Evolutionary conservation across 1,140 invertebrate species (phyloP).

Genomic region (Lasaia peninsularis): DNA sequence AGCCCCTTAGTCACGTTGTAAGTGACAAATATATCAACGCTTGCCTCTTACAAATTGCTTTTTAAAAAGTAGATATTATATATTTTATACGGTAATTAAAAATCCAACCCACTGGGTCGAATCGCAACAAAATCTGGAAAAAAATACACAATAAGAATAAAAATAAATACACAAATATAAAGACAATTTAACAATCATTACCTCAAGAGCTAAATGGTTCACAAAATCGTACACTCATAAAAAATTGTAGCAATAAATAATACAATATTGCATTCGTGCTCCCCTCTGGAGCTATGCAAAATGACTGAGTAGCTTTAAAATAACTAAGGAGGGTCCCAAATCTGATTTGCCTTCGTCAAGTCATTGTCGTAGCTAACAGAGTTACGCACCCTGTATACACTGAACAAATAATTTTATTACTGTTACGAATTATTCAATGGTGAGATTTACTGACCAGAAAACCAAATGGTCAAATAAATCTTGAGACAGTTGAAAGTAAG

Average conservation of each 20-base stretch:
- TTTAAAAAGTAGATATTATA: no score
- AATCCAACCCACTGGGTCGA: no score
- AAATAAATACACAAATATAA: neutral
- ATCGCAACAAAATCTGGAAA: no score
- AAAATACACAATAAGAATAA: neutral
- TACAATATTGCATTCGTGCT: conserved; percentile 23
- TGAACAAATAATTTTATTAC: conserved; percentile 5
- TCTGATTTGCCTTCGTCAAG: conserved; percentile 74
- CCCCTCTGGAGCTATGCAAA: conserved; percentile 59
- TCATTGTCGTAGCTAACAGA: conserved; percentile 64
- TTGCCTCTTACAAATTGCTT: no score
- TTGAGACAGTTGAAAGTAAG: no score
- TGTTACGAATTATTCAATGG: neutral
- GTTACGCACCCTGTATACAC: conserved; percentile 33
- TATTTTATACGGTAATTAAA: no score
- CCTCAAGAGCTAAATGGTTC: conserved; percentile 1
- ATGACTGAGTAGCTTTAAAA: conserved; percentile 69
- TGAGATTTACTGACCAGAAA: neutral
- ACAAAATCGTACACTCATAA: conserved; percentile 2
- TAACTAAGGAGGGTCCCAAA: conserved; percentile 67
- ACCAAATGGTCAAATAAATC: no score
- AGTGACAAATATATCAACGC: no score
- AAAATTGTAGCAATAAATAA: conserved; percentile 8
- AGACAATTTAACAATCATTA: conserved; percentile 1
- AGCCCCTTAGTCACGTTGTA: no score